These are phyloP conservation scores for Dendroctonus valens DNA, from an alignment of 1,140 invertebrate genomes.

Conservation along the genomic window DNA sequence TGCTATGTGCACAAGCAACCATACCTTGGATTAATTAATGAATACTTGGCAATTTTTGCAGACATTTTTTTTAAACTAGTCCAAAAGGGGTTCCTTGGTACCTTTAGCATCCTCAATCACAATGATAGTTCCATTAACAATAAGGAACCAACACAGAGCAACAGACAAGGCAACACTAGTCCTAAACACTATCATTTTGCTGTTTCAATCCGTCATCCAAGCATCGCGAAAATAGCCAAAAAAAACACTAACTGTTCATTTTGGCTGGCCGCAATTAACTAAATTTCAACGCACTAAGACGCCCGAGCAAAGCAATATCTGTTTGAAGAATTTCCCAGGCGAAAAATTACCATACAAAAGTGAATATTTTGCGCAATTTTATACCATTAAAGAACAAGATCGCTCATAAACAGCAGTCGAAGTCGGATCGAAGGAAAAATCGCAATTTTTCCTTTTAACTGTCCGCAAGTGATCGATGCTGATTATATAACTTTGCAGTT, in stretches of 20 bases:
- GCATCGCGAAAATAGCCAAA: background rate
- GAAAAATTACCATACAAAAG: conserved; percentile 29
- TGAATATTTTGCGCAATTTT: conserved; percentile 20
- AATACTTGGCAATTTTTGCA: too few species aligned
- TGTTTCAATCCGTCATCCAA: background rate
- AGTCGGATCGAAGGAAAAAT: too few species aligned
- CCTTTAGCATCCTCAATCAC: conserved; percentile 50
- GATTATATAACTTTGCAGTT: too few species aligned
- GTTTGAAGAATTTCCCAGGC: conserved; percentile 24
- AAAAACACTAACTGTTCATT: background rate
- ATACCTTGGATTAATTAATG: too few species aligned
- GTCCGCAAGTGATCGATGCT: too few species aligned
- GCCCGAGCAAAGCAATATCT: too few species aligned
- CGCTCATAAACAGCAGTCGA: too few species aligned
- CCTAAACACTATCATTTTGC: conserved; percentile 22
- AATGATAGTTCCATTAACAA: conserved; percentile 42
- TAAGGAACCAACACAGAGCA: conserved; percentile 28
- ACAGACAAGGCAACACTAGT: conserved; percentile 4
- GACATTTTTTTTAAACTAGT: conserved; percentile 1
- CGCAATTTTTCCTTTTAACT: too few species aligned
- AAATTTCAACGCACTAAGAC: conserved; percentile 3
- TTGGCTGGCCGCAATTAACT: background rate
- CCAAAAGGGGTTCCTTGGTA: conserved; percentile 23
- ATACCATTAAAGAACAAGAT: too few species aligned
- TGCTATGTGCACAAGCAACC: too few species aligned